Conservation (phyloP, 2,888 invertebrate genomes). For the Pardosa pseudoannulata region DNA sequence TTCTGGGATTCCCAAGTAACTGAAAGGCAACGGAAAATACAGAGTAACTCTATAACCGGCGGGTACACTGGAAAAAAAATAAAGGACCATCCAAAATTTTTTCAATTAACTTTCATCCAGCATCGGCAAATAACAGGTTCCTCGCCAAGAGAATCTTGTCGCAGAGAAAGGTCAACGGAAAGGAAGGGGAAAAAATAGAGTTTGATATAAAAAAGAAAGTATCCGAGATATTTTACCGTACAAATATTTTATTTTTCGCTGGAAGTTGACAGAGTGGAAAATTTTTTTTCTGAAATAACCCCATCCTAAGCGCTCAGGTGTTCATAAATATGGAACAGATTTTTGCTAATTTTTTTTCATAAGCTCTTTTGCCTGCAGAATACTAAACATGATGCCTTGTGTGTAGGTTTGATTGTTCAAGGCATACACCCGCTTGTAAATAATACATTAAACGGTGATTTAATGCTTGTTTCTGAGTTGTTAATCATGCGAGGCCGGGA, state of each 20-base stretch:
- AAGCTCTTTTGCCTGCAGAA: neutral
- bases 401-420: slow-evolving; percentile 5
- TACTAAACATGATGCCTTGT: neutral
- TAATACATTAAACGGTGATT: neutral
- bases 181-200: slow-evolving; percentile 3
- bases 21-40: neutral
- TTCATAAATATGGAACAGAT: slow-evolving; percentile 27
- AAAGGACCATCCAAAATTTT: neutral
- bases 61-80: slow-evolving; percentile 20
- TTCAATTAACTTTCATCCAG: slow-evolving; percentile 42
- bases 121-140: slow-evolving; percentile 43
- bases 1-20: neutral
- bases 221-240: neutral
- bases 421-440: slow-evolving; percentile 4
- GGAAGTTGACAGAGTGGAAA: slow-evolving; percentile 7
- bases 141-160: slow-evolving; percentile 3
- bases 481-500: neutral
- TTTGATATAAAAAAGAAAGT: slow-evolving; percentile 18
- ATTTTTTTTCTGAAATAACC: neutral
- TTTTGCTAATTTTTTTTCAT: neutral
- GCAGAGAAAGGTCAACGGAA: slow-evolving; percentile 11
- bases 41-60: slow-evolving; percentile 3
- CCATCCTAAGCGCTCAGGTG: neutral
- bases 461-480: neutral
- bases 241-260: neutral